Base-by-base conservation (phyloP, 64 coral and sea anemone species). In the Anthopleura sola region DNA sequence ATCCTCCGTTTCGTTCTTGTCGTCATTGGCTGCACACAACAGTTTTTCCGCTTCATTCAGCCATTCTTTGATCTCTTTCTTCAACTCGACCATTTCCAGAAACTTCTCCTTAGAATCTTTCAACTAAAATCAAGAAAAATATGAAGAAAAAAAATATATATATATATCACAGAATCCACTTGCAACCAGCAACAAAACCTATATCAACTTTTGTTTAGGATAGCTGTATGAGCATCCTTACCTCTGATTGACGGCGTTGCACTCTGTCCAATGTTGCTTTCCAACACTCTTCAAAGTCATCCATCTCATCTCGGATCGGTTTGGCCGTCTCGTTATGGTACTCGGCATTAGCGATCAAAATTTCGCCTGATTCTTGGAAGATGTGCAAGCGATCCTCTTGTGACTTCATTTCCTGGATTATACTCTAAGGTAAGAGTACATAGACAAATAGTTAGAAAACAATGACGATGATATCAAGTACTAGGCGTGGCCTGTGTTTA, bases 251-350 rank as follows among this genome's bases (percentile, higher is more conserved):
- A 10, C 90, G 84, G 10, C 47, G 85, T 46, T 81, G 86, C 3
- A 85, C 86, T 15, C 79, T 62, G 6, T 86, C 74, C 57, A 82
- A 31, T 6, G 80, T 81, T 3, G 37, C 83, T 28, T 32, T 46
- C 94, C 94, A 96, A 36, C 94, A 96, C 31, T 83, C 83, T 36
- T 90, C 82, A 90, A 96, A 96, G 74, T 96, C 94, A 57, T 68
- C 36, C 38, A 90, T 49, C 87, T 96, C 89, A 32, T 92, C 85
- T 31, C 68, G 21, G 31, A 96, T 96, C 21, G 46, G 80, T 24
- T 87, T 82, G 38, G 90, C 94, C 24, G 50, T 83, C 15, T 86
- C n/a, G 20, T 92, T 78, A 9, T 92, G 83, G 37, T 96, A 96
- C 6, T 96, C 71, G 13, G 94, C 94, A 47, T 96, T 87, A 26